Percentiles rank a stretch among this genome's conserved stretches.
Conservation (phyloP, 1,140 invertebrate genomes). For the Zaprionus gabonicus region DNA sequence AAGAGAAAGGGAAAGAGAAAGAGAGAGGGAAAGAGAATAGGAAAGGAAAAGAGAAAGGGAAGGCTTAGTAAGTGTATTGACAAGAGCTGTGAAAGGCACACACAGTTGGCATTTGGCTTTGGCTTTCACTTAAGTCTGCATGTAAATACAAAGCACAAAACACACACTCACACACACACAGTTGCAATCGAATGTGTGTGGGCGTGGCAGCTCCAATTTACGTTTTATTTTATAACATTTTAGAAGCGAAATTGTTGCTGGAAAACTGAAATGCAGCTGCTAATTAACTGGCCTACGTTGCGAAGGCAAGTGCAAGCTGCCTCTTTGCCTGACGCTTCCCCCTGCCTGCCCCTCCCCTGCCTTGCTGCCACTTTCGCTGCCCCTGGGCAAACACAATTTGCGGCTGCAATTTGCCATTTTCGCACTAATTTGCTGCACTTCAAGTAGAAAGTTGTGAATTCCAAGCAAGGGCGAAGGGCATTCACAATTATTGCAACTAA, state of each 20-base stretch:
- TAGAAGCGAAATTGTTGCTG: slow-evolving; percentile 36
- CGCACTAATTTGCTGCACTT: slow-evolving; percentile 60
- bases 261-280: slow-evolving; percentile 69
- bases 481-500: slow-evolving; percentile 64
- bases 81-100: slow-evolving; percentile 61
- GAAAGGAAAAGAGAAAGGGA: background rate
- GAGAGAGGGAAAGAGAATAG: background rate
- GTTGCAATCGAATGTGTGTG: slow-evolving; percentile 10
- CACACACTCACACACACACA: slow-evolving; percentile 27
- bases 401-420: slow-evolving; percentile 66
- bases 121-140: slow-evolving; percentile 41
- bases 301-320: slow-evolving; percentile 32
- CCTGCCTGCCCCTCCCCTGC: background rate
- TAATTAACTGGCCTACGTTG: slow-evolving; percentile 76
- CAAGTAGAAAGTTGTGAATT: slow-evolving; percentile 35
- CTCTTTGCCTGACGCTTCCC: slow-evolving; percentile 14
- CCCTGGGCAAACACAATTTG: slow-evolving; percentile 70
- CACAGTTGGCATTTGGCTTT: slow-evolving; percentile 47
- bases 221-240: slow-evolving; percentile 79
- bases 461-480: slow-evolving; percentile 13
- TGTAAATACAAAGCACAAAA: slow-evolving; percentile 55
- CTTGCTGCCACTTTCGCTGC: background rate
- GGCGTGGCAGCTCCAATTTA: slow-evolving; percentile 54
- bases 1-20: background rate
- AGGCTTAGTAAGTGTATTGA: slow-evolving; percentile 62